These are phyloP conservation scores for Halichondria panicea DNA, from an alignment of 37 sponge, comb jelly and placozoan genomes.

Conservation along the genomic window DNA sequence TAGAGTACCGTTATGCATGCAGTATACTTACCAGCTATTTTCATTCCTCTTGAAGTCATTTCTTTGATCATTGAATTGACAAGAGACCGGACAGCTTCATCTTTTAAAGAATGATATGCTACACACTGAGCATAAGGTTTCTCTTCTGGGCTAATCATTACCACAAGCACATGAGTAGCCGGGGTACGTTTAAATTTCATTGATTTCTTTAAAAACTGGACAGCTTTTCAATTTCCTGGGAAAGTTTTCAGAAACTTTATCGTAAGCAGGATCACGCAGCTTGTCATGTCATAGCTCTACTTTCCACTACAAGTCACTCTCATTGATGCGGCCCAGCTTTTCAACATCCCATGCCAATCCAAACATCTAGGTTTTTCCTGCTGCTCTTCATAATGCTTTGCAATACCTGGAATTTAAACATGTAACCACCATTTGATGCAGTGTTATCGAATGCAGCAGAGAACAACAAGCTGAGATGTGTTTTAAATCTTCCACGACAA, in stretches of 20 bases:
- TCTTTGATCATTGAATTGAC: slow-evolving; percentile 1
- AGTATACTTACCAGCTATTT: not conserved
- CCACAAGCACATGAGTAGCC: not conserved
- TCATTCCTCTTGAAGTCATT: not conserved
- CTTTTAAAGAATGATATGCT: slow-evolving; percentile 18
- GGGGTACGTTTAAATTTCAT: not conserved
- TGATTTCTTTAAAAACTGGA: not conserved
- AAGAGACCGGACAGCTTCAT: not conserved
- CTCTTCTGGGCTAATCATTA: slow-evolving; percentile 38
- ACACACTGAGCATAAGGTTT: slow-evolving; percentile 55
- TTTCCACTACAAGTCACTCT: not conserved
- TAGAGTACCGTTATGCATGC: not conserved
- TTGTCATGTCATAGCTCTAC: not conserved
- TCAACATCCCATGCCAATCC: slow-evolving; percentile 1
- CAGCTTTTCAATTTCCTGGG: not conserved
- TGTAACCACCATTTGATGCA: no score
- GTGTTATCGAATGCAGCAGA: no score
- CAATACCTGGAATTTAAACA: no score
- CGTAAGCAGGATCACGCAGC: not conserved
- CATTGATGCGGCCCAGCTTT: not conserved
- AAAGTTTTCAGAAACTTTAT: not conserved
- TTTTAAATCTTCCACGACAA: not conserved
- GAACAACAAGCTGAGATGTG: not conserved
- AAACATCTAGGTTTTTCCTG: not conserved
- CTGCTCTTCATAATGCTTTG: not conserved